Base-by-base conservation (phyloP, 2,113 vertebrate genomes). In the Strix uralensis region DNA sequence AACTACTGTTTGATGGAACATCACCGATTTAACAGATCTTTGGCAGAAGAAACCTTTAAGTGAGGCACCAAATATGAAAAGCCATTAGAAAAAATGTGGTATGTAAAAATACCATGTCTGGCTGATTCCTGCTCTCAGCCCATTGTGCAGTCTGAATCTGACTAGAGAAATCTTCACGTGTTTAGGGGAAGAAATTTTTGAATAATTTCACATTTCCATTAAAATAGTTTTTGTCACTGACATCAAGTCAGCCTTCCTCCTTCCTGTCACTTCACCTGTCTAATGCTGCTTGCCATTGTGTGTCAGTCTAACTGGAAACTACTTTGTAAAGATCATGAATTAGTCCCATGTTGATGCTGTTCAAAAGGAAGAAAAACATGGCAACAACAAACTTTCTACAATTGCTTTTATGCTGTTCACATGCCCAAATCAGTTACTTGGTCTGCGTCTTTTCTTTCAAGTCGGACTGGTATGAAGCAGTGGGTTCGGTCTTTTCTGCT, bases 121-220 rank as follows among this genome's bases (percentile, higher is more conserved):
- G 69, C 77, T 95, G 92, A 86, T 97, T 95, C 70, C 78, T 91
- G 77, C 81, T 84, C 88, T 77, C 84, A 96, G 79, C 94, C 86
- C 86, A 92, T 90, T 94, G 94, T 94, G 94, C 86, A 88, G 79
- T 59, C 93, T 92, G 91, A 75, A 94, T 93, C 83, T 94, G 90
- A 94, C 94, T 97, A 75, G 94, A 92, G 92, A 97, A 95, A 95
- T 91, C 94, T 96, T 96, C 81, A 86, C 30, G 34, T 96, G 95
- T 92, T 94, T 93, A 94, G 86, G 58, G 94, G 91, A 89, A 96
- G 88, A 96, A 96, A 92, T 91, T 94, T 94, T 96, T 97, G 96
- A 97, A 97, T 97, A 96, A 94, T 97, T 97, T 95, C 95, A 90
- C 95, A 95, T 96, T 97, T 97, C 97, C 96, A 97, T 97, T 97